A percentile compares a stretch with the other conserved stretches of the same genome.
Conservation (phyloP, 2,888 invertebrate species). For the Lutraria lutraria region DNA sequence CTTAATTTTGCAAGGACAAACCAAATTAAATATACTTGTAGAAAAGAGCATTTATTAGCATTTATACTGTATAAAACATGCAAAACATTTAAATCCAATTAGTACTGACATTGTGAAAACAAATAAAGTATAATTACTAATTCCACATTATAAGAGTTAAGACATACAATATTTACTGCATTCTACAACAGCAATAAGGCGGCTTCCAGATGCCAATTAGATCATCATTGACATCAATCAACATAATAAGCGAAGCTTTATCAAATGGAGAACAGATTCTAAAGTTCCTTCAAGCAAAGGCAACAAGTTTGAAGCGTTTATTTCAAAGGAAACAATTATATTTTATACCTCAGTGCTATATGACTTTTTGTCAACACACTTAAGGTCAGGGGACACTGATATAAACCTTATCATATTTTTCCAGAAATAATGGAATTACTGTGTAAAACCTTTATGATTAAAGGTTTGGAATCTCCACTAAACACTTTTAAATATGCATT, state of each 20-base stretch:
- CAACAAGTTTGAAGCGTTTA: background rate
- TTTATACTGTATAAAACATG: background rate
- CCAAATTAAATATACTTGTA: no score
- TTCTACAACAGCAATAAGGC: background rate
- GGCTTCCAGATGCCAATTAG: background rate
- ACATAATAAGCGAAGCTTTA: background rate
- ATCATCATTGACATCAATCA: conserved; percentile 4
- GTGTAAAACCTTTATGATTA: no score
- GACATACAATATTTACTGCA: background rate
- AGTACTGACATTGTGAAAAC: conserved; percentile 1
- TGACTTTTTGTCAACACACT: no score
- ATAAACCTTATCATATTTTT: no score
- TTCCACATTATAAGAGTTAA: background rate
- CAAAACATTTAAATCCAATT: background rate
- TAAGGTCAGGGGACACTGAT: no score
- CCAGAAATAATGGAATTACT: no score
- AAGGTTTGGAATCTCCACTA: no score
- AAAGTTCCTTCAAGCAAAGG: background rate
- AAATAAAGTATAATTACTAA: background rate
- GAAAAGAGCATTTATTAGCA: background rate
- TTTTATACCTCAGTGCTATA: no score
- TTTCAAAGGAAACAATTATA: background rate
- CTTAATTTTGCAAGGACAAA: no score
- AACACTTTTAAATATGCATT: no score
- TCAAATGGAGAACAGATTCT: background rate